Evolutionary conservation across 2,888 invertebrate species (phyloP).

Genomic region (Melanophora roralis): DNA sequence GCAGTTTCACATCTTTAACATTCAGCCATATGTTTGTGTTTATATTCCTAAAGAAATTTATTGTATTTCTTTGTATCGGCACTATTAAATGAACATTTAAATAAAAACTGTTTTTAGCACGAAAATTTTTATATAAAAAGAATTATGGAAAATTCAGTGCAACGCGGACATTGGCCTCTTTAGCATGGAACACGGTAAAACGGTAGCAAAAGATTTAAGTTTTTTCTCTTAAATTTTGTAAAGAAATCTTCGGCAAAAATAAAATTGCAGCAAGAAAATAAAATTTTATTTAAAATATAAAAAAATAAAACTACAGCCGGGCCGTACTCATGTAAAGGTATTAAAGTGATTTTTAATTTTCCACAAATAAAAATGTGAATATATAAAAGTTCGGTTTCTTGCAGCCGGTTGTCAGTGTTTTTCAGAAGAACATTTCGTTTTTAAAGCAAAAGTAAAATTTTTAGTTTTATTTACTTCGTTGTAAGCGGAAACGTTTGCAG

Average conservation of each 20-base stretch:
- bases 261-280: constrained; percentile 1
- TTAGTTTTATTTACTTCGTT: background rate
- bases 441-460: constrained; percentile 3
- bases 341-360: background rate
- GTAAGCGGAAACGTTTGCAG: background rate
- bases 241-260: background rate
- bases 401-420: background rate
- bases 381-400: background rate
- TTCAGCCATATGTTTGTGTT: constrained; percentile 24
- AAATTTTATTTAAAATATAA: background rate
- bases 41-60: background rate
- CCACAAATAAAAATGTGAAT: background rate
- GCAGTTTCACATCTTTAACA: constrained; percentile 20
- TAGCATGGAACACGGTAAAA: constrained; percentile 37
- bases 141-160: constrained; percentile 59
- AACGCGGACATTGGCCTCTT: constrained; percentile 69
- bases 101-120: constrained; percentile 19
- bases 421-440: background rate
- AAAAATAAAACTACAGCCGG: too few species aligned
- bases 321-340: background rate
- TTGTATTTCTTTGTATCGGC: background rate
- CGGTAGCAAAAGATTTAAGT: constrained; percentile 4
- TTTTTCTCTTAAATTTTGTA: background rate
- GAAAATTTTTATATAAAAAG: constrained; percentile 35
- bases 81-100: background rate